These are phyloP conservation scores for Kuschelorhynchus macadamiae DNA, from an alignment of 2,888 invertebrate species.

Conservation along the genomic window DNA sequence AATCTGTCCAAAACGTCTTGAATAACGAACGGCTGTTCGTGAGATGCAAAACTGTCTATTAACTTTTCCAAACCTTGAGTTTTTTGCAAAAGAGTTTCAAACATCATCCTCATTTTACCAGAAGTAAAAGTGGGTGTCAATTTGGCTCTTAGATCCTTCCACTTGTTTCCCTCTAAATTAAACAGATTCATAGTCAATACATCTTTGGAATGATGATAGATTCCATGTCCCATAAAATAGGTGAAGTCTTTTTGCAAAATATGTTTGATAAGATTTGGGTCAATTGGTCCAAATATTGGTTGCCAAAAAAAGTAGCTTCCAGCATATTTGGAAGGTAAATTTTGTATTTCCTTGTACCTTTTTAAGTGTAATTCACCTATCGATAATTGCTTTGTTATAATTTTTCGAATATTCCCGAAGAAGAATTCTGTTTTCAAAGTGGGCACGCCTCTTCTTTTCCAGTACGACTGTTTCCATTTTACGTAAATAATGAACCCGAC, in stretches of 20 bases:
- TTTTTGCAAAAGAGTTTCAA: neutral
- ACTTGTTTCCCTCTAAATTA: conserved; percentile 60
- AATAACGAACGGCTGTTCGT: too few species aligned
- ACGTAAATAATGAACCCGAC: too few species aligned
- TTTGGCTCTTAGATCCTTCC: too few species aligned
- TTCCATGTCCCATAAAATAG: conserved; percentile 31
- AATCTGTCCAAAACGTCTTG: too few species aligned
- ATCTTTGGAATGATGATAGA: conserved; percentile 39
- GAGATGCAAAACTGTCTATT: neutral
- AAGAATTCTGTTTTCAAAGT: conserved; percentile 9
- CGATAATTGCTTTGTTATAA: neutral
- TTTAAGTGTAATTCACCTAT: neutral
- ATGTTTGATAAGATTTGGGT: conserved; percentile 32
- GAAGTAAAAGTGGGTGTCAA: too few species aligned
- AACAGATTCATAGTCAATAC: too few species aligned
- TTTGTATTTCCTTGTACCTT: conserved; percentile 1
- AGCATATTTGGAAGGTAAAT: conserved; percentile 3
- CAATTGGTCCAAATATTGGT: conserved; percentile 28
- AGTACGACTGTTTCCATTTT: too few species aligned
- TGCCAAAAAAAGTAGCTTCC: conserved; percentile 25
- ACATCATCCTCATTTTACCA: too few species aligned
- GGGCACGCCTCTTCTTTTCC: conserved; percentile 15
- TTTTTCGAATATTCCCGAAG: conserved; percentile 8
- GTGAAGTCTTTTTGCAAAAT: conserved; percentile 34
- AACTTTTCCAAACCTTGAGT: neutral